Evolutionary conservation across 1,140 invertebrate genomes (phyloP).

Genomic region (Ips typographus): DNA sequence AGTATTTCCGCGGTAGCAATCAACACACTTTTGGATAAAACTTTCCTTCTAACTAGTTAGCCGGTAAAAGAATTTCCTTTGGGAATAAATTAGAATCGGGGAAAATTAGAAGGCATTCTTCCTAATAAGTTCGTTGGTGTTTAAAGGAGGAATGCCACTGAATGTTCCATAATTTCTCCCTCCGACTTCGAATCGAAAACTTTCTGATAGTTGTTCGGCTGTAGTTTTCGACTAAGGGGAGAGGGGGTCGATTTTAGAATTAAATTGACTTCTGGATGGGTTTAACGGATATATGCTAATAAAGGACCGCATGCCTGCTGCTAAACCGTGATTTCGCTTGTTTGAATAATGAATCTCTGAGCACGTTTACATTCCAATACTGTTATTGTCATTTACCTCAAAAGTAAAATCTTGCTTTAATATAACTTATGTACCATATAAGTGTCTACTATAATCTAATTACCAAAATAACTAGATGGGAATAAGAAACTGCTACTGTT

Average conservation of each 20-base stretch:
- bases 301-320: background rate
- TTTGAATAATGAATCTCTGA: background rate
- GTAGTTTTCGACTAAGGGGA: slow-evolving; percentile 1
- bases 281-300: slow-evolving; percentile 18
- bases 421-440: too few relatives aligned
- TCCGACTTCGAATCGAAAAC: slow-evolving; percentile 37
- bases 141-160: slow-evolving; percentile 19
- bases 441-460: too few relatives aligned
- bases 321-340: background rate
- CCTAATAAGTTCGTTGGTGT: slow-evolving; percentile 33
- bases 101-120: slow-evolving; percentile 8
- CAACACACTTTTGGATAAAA: too few relatives aligned
- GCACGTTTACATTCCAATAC: too few relatives aligned
- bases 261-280: slow-evolving; percentile 8
- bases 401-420: too few relatives aligned
- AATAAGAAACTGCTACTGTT: too few relatives aligned
- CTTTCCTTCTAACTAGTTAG: too few relatives aligned
- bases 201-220: slow-evolving; percentile 35
- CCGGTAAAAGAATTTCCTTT: too few relatives aligned
- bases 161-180: slow-evolving; percentile 37
- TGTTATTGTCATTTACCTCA: too few relatives aligned
- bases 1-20: too few relatives aligned
- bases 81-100: background rate
- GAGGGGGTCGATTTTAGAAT: slow-evolving; percentile 3
- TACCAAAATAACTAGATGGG: too few relatives aligned